Conservation (phyloP, 2,797 vertebrate species). For the Hozukius guyotensis region DNA sequence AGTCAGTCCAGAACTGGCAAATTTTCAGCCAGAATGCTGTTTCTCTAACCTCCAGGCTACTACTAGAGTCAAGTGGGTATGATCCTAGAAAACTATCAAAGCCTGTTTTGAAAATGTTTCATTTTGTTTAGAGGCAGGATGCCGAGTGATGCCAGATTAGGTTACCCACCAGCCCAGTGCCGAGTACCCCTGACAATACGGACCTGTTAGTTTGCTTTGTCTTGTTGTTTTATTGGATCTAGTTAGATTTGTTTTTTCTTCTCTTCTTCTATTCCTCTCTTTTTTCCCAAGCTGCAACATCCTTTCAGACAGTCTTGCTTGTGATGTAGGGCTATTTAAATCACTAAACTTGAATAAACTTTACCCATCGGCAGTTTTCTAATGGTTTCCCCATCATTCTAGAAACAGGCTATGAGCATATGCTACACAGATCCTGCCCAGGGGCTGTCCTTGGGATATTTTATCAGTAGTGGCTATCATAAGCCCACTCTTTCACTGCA, state of each 20-base stretch:
- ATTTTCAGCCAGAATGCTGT: slow-evolving; percentile 41
- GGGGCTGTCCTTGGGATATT: slow-evolving; percentile 45
- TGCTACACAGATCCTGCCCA: slow-evolving; percentile 28
- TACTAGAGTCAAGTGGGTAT: slow-evolving; percentile 34
- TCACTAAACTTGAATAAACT: slow-evolving; percentile 20
- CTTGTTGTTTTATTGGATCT: slow-evolving; percentile 1
- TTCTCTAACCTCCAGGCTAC: slow-evolving; percentile 47
- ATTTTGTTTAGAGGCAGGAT: slow-evolving; percentile 43
- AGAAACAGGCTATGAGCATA: slow-evolving; percentile 25
- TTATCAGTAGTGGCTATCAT: slow-evolving; percentile 24
- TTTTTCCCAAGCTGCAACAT: not conserved
- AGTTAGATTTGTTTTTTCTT: not conserved
- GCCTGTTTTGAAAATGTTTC: slow-evolving; percentile 41
- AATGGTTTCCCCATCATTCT: slow-evolving; percentile 26
- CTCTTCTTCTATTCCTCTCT: not conserved
- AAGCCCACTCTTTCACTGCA: slow-evolving; percentile 13
- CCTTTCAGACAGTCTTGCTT: slow-evolving; percentile 1
- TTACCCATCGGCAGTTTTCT: slow-evolving; percentile 4
- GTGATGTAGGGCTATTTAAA: slow-evolving; percentile 7
- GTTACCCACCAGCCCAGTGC: slow-evolving; percentile 6
- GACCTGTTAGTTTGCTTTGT: slow-evolving; percentile 3
- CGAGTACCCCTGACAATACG: slow-evolving; percentile 2
- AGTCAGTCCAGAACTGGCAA: slow-evolving; percentile 46
- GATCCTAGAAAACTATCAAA: slow-evolving; percentile 46
- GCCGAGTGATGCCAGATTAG: slow-evolving; percentile 29